Conservation (phyloP, 2,797 vertebrate species). For the Sebastes matsubarae region DNA sequence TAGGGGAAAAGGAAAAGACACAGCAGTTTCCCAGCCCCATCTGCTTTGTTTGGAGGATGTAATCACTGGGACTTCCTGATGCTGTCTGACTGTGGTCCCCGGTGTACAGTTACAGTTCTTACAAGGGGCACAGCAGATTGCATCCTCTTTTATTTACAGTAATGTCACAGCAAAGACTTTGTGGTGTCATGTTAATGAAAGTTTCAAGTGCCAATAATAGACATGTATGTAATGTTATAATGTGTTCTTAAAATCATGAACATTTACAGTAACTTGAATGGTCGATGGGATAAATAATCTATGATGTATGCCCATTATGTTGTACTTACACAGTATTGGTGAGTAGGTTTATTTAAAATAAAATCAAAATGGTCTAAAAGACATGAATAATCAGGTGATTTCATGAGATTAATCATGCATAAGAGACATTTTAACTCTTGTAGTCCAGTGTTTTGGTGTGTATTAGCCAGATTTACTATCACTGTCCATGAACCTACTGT, state of each 20-base stretch:
- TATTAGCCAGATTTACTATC: not conserved
- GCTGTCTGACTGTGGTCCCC: slow-evolving; percentile 3
- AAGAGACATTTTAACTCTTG: not conserved
- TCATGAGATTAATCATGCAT: not conserved
- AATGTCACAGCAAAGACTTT: slow-evolving; percentile 54
- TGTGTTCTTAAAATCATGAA: not conserved
- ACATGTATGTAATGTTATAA: not conserved
- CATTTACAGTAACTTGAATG: not conserved
- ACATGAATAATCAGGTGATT: not conserved
- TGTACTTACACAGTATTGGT: not conserved
- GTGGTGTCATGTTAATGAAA: slow-evolving; percentile 21
- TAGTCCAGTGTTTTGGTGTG: not conserved
- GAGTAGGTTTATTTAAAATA: not conserved
- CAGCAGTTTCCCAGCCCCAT: not conserved
- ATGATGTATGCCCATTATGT: not conserved
- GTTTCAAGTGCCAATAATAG: slow-evolving; percentile 6
- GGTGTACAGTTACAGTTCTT: slow-evolving; percentile 49
- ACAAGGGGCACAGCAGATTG: slow-evolving; percentile 20
- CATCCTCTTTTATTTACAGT: slow-evolving; percentile 29
- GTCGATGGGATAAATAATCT: not conserved
- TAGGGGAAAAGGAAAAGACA: not conserved
- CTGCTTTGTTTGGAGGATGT: not conserved
- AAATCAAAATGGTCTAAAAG: not conserved
- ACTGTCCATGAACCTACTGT: not conserved
- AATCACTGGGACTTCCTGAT: not conserved